Evolutionary conservation across 2,113 vertebrate species (phyloP).

Genomic region (Dissostichus mawsoni): DNA sequence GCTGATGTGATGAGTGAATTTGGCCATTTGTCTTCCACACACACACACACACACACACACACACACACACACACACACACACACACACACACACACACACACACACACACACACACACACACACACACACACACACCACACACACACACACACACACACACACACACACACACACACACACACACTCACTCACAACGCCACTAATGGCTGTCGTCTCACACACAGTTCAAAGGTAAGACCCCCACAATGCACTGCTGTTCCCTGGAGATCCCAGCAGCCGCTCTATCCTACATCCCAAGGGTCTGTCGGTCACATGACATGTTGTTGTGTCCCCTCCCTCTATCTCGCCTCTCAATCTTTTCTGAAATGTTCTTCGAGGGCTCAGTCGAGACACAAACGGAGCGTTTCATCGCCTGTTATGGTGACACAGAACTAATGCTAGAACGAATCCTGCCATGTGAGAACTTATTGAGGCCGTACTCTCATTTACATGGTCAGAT

Average conservation of each 20-base stretch:
- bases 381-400: conserved; percentile 35
- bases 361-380: conserved; percentile 18
- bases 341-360: conserved; percentile 38
- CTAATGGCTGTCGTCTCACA: conserved; percentile 76
- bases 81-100: conserved; percentile 40
- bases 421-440: conserved; percentile 26
- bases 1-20: conserved; percentile 83
- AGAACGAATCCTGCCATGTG: conserved; percentile 21
- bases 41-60: conserved; percentile 47
- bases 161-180: conserved; percentile 40
- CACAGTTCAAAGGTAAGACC: conserved; percentile 73
- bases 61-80: conserved; percentile 34
- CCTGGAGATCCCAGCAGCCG: conserved; percentile 47
- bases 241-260: conserved; percentile 46
- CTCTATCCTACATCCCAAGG: conserved; percentile 41
- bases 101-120: conserved; percentile 43
- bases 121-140: conserved; percentile 50
- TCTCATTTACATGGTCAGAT: conserved; percentile 6
- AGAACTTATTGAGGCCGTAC: background rate
- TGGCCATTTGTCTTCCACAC: conserved; percentile 80
- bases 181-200: conserved; percentile 46
- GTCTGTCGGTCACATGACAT: conserved; percentile 42
- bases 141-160: conserved; percentile 52
- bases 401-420: conserved; percentile 35
- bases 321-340: conserved; percentile 21